Evolutionary conservation across 23 tunicate genomes (phyloP), one percentile per base, ranked within the genome.

Genomic region (Ascidia mentula): DNA sequence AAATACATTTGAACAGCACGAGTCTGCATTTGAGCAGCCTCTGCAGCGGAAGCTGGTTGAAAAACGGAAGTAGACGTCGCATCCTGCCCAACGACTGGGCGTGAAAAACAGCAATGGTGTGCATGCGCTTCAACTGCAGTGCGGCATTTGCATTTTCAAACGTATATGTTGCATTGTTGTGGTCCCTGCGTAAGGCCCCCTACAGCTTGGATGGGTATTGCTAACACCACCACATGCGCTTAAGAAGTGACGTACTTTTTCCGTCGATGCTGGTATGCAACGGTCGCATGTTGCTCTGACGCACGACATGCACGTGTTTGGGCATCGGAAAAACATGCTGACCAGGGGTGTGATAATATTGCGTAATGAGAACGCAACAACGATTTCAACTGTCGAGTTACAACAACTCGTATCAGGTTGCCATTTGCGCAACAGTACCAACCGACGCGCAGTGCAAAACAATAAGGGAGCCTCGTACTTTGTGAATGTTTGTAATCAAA

Each of bases 401-500:
- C 65, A 28, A 1, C 65, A 6, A 53, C 13, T 20, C 65, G 24
- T 53, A 53, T 53, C 65, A 9, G 24, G 24, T 53, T 53, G 7
- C 65, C n/a, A 53, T 28, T 53, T 9, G 65, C 65, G 12, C 13
- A 5, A 53, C 22, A 53, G 28, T 26, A 28, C 65, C 65, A 53
- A 53, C 65, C 65, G 65, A 53, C 22, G 24, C 65, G 65, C 65
- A 3, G n/a, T 53, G 22, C 24, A 28, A 5, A 6, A 53, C 13
- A 5, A 6, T 53, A 28, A n/a, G 65, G 1, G 65, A 53, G 24
- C 4, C 53, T 42, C 65, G 65, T 79, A 31, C 30, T 69, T 42
- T 33, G 42, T 79, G 31, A 79, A 79, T 79, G 82, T 39, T 60
- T 79, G 82, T 60, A 79, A 79, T 38, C 30, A 17, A 71, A 79